phyloP scores from a whole-genome alignment of 2,888 invertebrate species.

The Euplagia quadripunctaria region DNA sequence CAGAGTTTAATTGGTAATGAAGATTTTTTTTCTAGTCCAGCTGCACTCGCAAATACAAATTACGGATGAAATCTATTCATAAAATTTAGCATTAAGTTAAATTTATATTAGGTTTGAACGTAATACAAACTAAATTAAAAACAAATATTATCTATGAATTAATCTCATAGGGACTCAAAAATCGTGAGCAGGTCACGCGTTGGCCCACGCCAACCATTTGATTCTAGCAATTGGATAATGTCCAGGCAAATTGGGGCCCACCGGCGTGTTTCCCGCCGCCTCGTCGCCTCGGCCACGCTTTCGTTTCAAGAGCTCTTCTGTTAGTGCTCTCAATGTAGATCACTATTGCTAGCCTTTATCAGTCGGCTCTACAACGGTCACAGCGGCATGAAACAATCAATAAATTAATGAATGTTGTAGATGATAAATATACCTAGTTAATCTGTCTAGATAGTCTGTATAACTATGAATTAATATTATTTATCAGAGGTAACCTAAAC shows the following conservation, averaged over 20 bases:
- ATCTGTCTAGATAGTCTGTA: no score
- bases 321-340: constrained; percentile 58
- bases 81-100: no score
- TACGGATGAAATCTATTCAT: no score
- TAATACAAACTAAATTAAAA: neutral
- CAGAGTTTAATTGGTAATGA: no score
- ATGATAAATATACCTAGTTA: no score
- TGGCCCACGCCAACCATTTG: constrained; percentile 86
- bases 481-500: no score
- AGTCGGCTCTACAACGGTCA: constrained; percentile 51
- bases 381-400: constrained; percentile 7
- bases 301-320: constrained; percentile 81
- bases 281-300: constrained; percentile 66
- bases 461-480: no score
- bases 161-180: constrained; percentile 48
- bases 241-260: constrained; percentile 82
- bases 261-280: constrained; percentile 77
- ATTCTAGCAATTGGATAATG: constrained; percentile 83
- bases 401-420: constrained; percentile 1
- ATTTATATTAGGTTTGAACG: neutral
- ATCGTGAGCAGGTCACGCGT: constrained; percentile 79
- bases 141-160: constrained; percentile 7
- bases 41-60: no score
- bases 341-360: constrained; percentile 74
- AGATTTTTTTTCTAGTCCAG: no score